These are phyloP conservation scores for Oreochromis aureus DNA, from an alignment of 2,113 vertebrate species.

Conservation along the genomic window DNA sequence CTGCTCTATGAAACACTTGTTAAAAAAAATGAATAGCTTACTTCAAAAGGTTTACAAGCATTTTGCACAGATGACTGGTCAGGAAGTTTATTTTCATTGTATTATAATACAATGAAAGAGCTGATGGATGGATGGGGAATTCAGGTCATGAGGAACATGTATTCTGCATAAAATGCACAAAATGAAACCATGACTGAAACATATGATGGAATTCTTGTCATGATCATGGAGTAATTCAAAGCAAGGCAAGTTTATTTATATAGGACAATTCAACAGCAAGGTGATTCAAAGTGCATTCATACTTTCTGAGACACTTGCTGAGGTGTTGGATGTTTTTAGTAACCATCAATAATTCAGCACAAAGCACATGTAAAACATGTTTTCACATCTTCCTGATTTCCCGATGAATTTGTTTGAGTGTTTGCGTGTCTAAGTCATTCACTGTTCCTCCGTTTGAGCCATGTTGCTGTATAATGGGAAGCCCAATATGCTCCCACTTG, in stretches of 20 bases:
- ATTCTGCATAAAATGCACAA: not conserved
- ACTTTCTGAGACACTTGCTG: not conserved
- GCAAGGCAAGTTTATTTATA: not conserved
- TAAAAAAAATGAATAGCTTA: too few species aligned
- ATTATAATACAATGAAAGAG: not conserved
- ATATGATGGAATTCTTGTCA: too few species aligned
- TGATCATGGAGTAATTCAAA: too few species aligned
- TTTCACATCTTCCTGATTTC: not conserved
- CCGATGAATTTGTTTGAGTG: not conserved
- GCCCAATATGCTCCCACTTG: not conserved
- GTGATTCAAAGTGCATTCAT: not conserved
- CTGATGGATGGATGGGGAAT: rapidly evolving
- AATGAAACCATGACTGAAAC: not conserved
- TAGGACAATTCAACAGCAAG: not conserved
- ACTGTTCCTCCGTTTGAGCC: not conserved
- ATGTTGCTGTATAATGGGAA: not conserved
- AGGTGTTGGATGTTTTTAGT: not conserved
- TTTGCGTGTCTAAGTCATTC: not conserved
- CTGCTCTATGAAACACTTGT: too few species aligned
- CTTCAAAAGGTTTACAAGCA: too few species aligned
- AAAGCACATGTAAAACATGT: not conserved
- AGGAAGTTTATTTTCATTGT: too few species aligned
- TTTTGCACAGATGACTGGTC: too few species aligned
- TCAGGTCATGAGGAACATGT: rapidly evolving
- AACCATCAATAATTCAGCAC: not conserved